Base-by-base conservation (phyloP, 2,888 invertebrate genomes). In the Chaetoderma sp. region DNA sequence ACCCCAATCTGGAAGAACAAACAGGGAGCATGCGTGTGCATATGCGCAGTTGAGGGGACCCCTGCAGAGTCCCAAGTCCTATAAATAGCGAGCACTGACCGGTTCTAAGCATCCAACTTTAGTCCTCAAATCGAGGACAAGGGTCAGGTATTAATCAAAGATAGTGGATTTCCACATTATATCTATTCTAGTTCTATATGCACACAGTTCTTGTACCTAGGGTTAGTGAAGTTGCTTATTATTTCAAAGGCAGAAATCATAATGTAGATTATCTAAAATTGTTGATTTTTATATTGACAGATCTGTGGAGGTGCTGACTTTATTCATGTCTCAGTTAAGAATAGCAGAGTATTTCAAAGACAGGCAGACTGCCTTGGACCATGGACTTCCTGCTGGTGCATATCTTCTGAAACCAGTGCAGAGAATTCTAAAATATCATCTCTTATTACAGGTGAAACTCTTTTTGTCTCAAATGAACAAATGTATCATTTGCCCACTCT, bases 351-450 rank as follows among this genome's bases (percentile, higher is more conserved):
- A 92, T 28, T 83, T 84, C 67, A 78, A 78, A 61, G 92, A 93
- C 81, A 88, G 92, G 68, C 95, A 98, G 88, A 87, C 91, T 68
- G 91, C 91, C 60, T 87, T 98, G 70, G 91, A 92, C 1, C 98
- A 98, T 85, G 92, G 93, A 3, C 88, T 98, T 79, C 97, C 97
- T 0, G 89, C 98, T 54, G 96, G 96, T 1, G 95, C 96, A 1
- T 98, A 95, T 86, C 89, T 98, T 60, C 88, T 98, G 72, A 97
- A 97, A 88, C 98, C 98, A 8, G 97, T 98, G 70, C 98, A 98
- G 87, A 89, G 98, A 86, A 95, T 98, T 79, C 89, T 98, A 82
- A 98, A 97, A 88, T 98, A 98, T 85, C 98, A 97, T 88, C 90
- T 98, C 73, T 89, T 98, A 61, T 88, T 98, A 70, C 95, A 96